Percentiles rank a stretch among this genome's conserved stretches.
These are phyloP conservation scores for Bujurquina vittata DNA, from an alignment of 2,113 vertebrate species.

Conservation along the genomic window DNA sequence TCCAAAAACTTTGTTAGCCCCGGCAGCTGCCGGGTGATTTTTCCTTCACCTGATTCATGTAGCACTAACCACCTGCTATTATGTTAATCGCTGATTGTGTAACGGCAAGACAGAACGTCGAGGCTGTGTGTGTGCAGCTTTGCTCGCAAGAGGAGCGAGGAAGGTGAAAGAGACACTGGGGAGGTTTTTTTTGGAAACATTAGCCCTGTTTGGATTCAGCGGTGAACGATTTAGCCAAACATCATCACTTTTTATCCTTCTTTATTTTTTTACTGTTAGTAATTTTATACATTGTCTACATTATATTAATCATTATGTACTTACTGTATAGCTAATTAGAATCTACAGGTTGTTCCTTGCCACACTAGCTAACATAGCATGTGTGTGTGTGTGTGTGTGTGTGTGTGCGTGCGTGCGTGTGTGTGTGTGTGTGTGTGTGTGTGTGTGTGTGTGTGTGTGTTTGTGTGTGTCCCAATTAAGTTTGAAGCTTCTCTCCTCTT, in stretches of 20 bases:
- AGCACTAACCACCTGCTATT: not conserved
- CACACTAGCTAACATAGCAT: not conserved
- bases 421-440: too few relatives aligned
- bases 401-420: too few relatives aligned
- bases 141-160: not conserved
- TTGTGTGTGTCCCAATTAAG: fast-evolving
- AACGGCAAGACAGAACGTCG: not conserved
- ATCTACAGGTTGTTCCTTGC: not conserved
- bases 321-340: not conserved
- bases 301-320: not conserved
- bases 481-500: not conserved
- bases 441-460: not conserved
- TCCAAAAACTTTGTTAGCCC: not conserved
- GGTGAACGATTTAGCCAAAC: not conserved
- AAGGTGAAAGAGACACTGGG: not conserved
- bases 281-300: not conserved
- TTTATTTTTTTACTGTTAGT: not conserved
- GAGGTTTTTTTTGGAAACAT: not conserved
- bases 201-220: not conserved
- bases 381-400: not conserved
- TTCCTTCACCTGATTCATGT: not conserved
- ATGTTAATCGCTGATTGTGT: not conserved
- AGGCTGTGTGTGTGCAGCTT: not conserved
- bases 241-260: too few relatives aligned
- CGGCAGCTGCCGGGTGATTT: not conserved